A percentile compares a stretch with the other conserved stretches of the same genome.
These are phyloP conservation scores for Microtus montanus DNA, from an alignment of 2,113 vertebrate species.

Conservation along the genomic window DNA sequence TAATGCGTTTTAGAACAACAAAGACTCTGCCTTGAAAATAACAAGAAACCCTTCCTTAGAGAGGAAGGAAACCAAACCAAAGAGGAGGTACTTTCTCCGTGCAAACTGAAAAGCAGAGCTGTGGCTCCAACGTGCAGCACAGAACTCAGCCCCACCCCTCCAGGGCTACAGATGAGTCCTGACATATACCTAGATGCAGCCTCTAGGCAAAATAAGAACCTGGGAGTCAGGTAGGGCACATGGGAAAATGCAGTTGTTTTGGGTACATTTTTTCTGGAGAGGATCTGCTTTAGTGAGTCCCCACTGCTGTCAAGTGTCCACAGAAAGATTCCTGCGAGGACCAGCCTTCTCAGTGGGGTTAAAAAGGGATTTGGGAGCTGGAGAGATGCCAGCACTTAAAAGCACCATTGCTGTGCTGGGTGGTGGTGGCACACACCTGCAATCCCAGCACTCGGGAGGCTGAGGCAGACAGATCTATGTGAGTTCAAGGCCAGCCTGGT, in stretches of 20 bases:
- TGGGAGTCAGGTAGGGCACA: not conserved
- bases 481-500: not conserved
- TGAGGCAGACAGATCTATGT: not conserved
- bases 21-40: not conserved
- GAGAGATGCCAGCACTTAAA: not conserved
- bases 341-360: not conserved
- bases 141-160: not conserved
- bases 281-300: not conserved
- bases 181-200: not conserved
- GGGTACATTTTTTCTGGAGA: not conserved
- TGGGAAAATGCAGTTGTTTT: constrained; percentile 25
- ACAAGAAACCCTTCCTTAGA: not conserved
- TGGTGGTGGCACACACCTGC: not conserved
- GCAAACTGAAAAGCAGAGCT: not conserved
- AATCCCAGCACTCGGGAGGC: not conserved
- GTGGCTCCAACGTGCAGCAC: not conserved
- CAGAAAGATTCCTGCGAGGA: not conserved
- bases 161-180: constrained; percentile 13
- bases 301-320: not conserved
- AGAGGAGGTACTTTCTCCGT: constrained; percentile 3
- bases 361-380: not conserved
- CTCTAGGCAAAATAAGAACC: not conserved
- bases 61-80: not conserved
- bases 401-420: not conserved
- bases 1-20: not conserved